A percentile compares a stretch with the other conserved stretches of the same genome.
These are phyloP conservation scores for Lamprotornis superbus DNA, from an alignment of 2,113 vertebrate genomes.

Conservation along the genomic window DNA sequence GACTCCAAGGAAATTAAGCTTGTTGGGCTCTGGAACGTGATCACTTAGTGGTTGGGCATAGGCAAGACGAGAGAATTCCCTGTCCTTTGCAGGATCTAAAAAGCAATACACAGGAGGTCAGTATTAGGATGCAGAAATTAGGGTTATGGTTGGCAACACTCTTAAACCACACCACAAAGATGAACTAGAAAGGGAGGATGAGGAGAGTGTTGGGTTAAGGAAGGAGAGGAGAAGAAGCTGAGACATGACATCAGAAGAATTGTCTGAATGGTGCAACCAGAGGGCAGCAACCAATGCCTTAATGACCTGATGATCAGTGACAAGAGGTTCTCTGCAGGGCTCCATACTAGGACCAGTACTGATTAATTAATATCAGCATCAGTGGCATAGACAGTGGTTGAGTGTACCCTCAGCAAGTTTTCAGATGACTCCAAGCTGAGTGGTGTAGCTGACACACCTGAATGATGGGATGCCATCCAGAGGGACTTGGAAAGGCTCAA, in stretches of 20 bases:
- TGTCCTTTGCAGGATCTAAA: background rate
- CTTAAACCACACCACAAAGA: background rate
- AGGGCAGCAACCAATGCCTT: background rate
- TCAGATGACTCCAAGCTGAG: background rate
- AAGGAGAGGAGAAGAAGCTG: background rate
- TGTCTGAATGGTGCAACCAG: background rate
- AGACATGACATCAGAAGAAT: background rate
- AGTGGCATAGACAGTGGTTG: fast-evolving
- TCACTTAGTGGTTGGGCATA: background rate
- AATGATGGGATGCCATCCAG: background rate
- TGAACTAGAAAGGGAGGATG: background rate
- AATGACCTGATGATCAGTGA: background rate
- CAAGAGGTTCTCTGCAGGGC: fast-evolving
- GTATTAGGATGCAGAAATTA: background rate
- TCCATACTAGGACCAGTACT: background rate
- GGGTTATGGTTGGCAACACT: background rate
- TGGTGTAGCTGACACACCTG: fast-evolving
- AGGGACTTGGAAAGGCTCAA: background rate
- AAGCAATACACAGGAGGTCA: background rate
- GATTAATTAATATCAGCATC: background rate
- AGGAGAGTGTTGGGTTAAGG: background rate
- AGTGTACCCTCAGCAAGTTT: background rate
- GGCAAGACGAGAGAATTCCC: background rate
- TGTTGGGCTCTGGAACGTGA: background rate
- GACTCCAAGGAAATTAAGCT: background rate